Conservation (phyloP, 2,797 vertebrate genomes). For the Astyanax mexicanus region DNA sequence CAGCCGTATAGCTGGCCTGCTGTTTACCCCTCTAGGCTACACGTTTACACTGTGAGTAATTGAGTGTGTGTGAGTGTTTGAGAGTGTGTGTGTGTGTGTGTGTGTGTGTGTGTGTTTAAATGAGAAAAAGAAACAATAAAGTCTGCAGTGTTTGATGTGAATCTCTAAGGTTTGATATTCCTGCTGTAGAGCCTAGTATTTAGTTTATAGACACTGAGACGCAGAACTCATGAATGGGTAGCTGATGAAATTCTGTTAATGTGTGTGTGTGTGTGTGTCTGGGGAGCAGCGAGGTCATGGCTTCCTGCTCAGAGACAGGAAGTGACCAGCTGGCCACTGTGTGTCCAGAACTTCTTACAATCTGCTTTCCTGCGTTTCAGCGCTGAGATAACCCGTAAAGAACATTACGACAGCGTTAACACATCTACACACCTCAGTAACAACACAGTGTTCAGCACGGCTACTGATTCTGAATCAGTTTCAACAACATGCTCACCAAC, state of each 20-base stretch:
- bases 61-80: not conserved
- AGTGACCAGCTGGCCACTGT: conserved; percentile 27
- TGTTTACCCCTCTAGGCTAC: not conserved
- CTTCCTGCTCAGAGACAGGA: conserved; percentile 50
- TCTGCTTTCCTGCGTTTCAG: conserved; percentile 43
- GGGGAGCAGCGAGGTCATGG: conserved; percentile 1
- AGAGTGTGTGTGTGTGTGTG: too few species aligned
- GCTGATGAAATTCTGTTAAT: not conserved
- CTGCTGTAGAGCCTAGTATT: not conserved
- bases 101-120: too few species aligned
- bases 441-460: too few species aligned
- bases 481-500: too few species aligned
- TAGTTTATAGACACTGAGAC: not conserved
- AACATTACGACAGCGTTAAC: too few species aligned
- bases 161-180: not conserved
- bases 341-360: conserved; percentile 10
- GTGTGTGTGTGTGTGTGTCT: not conserved
- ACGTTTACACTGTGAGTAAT: not conserved
- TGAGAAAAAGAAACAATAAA: too few species aligned
- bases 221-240: not conserved
- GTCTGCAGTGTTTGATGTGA: too few species aligned
- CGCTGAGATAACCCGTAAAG: too few species aligned
- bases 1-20: not conserved
- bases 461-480: too few species aligned
- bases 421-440: too few species aligned